Evolutionary conservation across 2,888 invertebrate species (phyloP).

Genomic region (Xestobium rufovillosum): DNA sequence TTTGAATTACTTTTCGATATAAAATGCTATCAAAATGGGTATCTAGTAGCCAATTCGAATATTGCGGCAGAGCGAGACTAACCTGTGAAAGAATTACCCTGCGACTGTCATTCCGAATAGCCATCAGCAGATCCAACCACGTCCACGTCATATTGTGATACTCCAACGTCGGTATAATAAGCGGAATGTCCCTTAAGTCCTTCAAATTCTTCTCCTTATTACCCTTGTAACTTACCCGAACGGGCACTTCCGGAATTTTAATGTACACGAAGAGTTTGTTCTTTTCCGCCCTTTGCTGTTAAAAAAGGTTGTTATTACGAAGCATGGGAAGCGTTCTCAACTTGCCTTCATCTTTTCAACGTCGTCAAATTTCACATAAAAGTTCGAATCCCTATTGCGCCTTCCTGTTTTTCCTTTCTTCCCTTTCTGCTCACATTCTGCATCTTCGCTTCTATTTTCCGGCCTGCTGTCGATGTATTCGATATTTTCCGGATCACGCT

Average conservation of each 20-base stretch:
- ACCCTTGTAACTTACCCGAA: slow-evolving; percentile 87
- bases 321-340: too few species aligned
- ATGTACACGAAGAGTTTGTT: slow-evolving; percentile 98
- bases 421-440: slow-evolving; percentile 48
- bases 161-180: slow-evolving; percentile 92
- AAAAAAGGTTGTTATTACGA: slow-evolving; percentile 25
- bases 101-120: slow-evolving; percentile 90
- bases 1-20: neutral
- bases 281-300: slow-evolving; percentile 90
- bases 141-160: slow-evolving; percentile 99
- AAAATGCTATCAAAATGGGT: too few species aligned
- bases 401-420: slow-evolving; percentile 45
- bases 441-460: slow-evolving; percentile 56
- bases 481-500: slow-evolving; percentile 78
- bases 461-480: slow-evolving; percentile 52
- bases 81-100: slow-evolving; percentile 77
- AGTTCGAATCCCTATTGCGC: slow-evolving; percentile 73
- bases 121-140: slow-evolving; percentile 93
- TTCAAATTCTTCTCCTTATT: slow-evolving; percentile 97
- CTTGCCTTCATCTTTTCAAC: slow-evolving; percentile 92
- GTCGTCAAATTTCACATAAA: slow-evolving; percentile 88
- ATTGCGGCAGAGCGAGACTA: slow-evolving; percentile 21
- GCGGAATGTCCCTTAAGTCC: slow-evolving; percentile 88
- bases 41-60: too few species aligned
- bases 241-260: slow-evolving; percentile 89